phyloP scores from a whole-genome alignment of 2,797 vertebrate genomes.

The Falco biarmicus region DNA sequence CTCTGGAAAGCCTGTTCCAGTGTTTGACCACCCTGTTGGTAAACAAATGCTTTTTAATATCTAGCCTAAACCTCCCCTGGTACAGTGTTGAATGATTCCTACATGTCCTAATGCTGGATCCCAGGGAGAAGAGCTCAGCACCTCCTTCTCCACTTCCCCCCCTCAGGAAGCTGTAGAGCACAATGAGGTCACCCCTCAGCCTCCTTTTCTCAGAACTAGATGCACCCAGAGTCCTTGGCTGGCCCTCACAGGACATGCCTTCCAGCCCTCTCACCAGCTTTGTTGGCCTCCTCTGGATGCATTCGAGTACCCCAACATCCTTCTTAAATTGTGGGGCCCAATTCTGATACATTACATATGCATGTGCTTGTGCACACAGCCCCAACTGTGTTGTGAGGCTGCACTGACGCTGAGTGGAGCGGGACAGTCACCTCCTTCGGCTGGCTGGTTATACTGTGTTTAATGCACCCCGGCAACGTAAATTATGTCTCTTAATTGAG shows the following conservation, averaged over 20 bases:
- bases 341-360: too few species aligned
- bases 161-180: background rate
- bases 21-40: background rate
- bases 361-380: too few species aligned
- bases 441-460: background rate
- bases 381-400: background rate
- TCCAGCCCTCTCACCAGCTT: background rate
- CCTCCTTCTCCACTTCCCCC: background rate
- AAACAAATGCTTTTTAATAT: too few species aligned
- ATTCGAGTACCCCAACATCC: accelerated
- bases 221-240: background rate
- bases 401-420: background rate
- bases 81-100: background rate
- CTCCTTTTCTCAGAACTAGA: background rate
- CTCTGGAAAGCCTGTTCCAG: background rate
- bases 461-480: background rate
- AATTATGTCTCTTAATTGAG: background rate
- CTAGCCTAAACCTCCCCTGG: background rate
- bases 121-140: background rate
- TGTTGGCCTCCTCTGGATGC: background rate
- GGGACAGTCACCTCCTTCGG: background rate
- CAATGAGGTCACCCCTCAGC: background rate
- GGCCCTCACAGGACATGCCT: accelerated
- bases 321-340: background rate
- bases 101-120: background rate